Evolutionary conservation across 2,797 vertebrate genomes (phyloP).

Genomic region (Hipposideros larvatus): DNA sequence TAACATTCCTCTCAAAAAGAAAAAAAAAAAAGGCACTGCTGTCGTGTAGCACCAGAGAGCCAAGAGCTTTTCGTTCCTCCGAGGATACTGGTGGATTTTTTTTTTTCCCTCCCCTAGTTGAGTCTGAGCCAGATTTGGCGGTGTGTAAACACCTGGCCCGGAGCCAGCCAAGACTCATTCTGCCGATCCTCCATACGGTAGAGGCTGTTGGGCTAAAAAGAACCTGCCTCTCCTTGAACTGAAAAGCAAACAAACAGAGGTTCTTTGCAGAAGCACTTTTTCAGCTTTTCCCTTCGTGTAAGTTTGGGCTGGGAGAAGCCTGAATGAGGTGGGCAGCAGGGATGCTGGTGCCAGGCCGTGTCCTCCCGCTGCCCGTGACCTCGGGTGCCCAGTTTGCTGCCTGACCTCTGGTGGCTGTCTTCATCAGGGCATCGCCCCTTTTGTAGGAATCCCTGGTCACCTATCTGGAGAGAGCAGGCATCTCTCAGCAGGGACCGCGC

Average conservation of each 20-base stretch:
- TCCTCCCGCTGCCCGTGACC: background rate
- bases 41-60: conserved; percentile 79
- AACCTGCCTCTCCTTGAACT: conserved; percentile 87
- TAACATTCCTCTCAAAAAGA: conserved; percentile 86
- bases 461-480: conserved; percentile 79
- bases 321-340: background rate
- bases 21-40: conserved; percentile 73
- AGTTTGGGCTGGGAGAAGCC: conserved; percentile 81
- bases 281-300: conserved; percentile 71
- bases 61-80: conserved; percentile 72
- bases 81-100: conserved; percentile 83
- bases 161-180: conserved; percentile 87
- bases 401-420: conserved; percentile 63
- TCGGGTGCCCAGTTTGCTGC: conserved; percentile 39
- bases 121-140: conserved; percentile 89
- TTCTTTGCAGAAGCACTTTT: conserved; percentile 85
- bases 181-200: conserved; percentile 84
- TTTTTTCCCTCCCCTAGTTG: conserved; percentile 81
- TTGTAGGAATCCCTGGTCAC: conserved; percentile 83
- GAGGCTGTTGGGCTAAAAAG: conserved; percentile 86
- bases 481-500: conserved; percentile 81
- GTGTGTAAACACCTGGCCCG: conserved; percentile 89
- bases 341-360: background rate
- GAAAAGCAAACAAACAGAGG: conserved; percentile 86
- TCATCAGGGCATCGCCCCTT: conserved; percentile 64